These are phyloP conservation scores for Aviceda subcristata DNA, from an alignment of 2,113 vertebrate genomes.

Conservation along the genomic window DNA sequence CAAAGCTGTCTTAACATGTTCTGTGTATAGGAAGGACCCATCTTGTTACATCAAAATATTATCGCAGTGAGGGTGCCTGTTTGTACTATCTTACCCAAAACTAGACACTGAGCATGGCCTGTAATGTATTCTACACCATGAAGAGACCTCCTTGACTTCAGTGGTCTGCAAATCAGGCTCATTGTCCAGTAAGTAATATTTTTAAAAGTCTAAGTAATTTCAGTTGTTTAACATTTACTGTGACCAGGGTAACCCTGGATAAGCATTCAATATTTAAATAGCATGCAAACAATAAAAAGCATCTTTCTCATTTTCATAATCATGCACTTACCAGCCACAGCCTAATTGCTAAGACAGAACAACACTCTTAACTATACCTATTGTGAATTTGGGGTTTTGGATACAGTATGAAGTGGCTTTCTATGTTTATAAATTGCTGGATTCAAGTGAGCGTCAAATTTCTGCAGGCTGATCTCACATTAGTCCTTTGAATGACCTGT, in stretches of 20 bases:
- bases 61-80: not conserved
- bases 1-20: not conserved
- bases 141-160: not conserved
- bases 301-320: not conserved
- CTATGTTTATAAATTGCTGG: conserved; percentile 8
- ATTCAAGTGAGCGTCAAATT: conserved; percentile 50
- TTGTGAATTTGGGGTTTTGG: conserved; percentile 6
- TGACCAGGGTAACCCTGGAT: not conserved
- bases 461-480: conserved; percentile 52
- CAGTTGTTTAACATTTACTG: not conserved
- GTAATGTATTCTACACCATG: not conserved
- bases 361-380: conserved; percentile 42
- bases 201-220: not conserved
- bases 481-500: conserved; percentile 72
- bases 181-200: not conserved
- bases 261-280: not conserved
- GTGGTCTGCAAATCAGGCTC: not conserved
- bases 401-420: not conserved
- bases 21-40: not conserved
- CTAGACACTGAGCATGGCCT: not conserved
- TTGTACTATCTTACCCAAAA: not conserved
- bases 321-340: not conserved
- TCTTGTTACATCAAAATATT: not conserved
- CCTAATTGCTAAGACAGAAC: conserved; percentile 8
- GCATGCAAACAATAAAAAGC: not conserved